Evolutionary conservation across 2,888 invertebrate genomes (phyloP), one percentile per base, ranked within the genome.

Genomic region (Morpho achilles): DNA sequence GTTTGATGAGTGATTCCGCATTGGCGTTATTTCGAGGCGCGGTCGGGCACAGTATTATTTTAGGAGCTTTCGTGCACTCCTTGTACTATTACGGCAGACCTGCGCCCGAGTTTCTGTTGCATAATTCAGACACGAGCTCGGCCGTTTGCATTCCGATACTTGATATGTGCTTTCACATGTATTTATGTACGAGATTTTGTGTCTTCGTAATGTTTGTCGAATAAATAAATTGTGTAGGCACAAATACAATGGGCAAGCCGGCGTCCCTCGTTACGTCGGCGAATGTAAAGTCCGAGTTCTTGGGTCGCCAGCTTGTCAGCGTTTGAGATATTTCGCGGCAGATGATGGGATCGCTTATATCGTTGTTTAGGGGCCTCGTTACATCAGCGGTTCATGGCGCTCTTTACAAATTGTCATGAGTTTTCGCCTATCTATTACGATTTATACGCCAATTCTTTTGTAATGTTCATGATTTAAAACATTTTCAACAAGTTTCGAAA

Each of bases 161-260:
- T 87, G 88, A 89, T 88, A 88, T 88, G 89, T 88, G 88, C 86
- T 88, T 87, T 86, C 87, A 87, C 87, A 89, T 90, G 88, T 90
- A 89, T 90, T 89, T 90, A 90, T 89, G 89, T 87, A 87, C 89
- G 82, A 87, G 89, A 89, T 89, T 90, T 89, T 87, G 89, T 90
- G 89, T 88, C 87, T 83, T 80, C 85, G 87, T 87, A 87, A 89
- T 89, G 88, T 89, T 87, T 84, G 83, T 83, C 85, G 87, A 87
- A 90, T 90, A 87, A 87, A 89, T 89, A 89, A 88, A 88, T 88
- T 80, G 86, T 80, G 82, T 82, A 84, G 80, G 85, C 84, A 88
- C 87, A 89, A 88, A 88, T 87, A 89, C 89, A 88, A 89, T 89
- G 89, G 89, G 79, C 77, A 77, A 75, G 75, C 72, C 77, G 81